Percentiles rank a stretch among this genome's conserved stretches.
phyloP scores from a whole-genome alignment of 2,888 invertebrate genomes.

The Pterostichus madidus region DNA sequence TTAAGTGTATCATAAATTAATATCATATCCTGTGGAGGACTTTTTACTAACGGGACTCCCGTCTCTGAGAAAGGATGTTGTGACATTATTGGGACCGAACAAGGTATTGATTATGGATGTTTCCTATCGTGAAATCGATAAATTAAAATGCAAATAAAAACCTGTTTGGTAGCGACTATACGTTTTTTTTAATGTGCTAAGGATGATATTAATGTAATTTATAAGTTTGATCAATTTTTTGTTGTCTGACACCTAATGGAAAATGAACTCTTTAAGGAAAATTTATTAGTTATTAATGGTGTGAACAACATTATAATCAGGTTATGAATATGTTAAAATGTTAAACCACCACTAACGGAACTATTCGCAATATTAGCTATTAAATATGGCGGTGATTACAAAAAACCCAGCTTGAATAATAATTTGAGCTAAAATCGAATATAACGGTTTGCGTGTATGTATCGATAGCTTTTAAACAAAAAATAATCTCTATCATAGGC shows the following conservation, averaged over 20 bases:
- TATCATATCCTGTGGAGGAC: conserved; percentile 34
- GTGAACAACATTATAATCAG: no score
- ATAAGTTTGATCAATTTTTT: conserved; percentile 17
- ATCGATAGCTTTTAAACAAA: no score
- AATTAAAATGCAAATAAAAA: conserved; percentile 51
- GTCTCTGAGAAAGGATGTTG: conserved; percentile 27
- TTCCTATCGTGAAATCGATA: conserved; percentile 42
- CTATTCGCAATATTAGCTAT: neutral
- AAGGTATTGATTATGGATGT: conserved; percentile 48
- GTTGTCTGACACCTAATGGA: no score
- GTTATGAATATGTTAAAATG: no score
- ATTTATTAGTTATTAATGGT: no score
- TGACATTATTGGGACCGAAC: conserved; percentile 4
- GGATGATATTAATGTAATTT: conserved; percentile 36
- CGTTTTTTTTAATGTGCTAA: conserved; percentile 23
- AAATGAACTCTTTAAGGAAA: no score
- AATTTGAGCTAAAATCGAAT: no score
- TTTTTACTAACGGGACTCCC: conserved; percentile 2
- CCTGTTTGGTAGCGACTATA: conserved; percentile 30
- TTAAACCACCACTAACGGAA: no score
- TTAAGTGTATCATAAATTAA: conserved; percentile 54
- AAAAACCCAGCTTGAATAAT: no score
- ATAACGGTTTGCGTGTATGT: no score
- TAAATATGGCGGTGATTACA: no score
- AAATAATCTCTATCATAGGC: no score